Base-by-base conservation (phyloP, 2,797 vertebrate species). In the Tragopan temminckii region DNA sequence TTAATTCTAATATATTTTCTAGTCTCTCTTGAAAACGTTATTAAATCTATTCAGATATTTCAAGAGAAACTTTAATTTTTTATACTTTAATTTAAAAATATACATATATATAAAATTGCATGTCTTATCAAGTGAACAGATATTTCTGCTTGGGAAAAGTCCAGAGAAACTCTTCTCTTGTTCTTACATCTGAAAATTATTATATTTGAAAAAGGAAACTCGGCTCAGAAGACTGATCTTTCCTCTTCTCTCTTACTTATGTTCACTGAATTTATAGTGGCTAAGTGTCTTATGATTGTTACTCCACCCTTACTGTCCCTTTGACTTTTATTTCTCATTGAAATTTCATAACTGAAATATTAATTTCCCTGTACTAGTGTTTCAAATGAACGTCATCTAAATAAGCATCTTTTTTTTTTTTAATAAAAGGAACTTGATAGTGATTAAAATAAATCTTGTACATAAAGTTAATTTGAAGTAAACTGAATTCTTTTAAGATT, bases 121-220 rank as follows among this genome's bases (percentile, higher is more conserved):
- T 58, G 6, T 45, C 88, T 80, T 85, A 31, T 77, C 45, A 58
- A 72, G 46, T 27, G 23, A 80, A 70, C 23, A n/a, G 52, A 57
- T 59, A 71, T 31, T 10, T 70, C 43, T 62, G 14, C 62, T 61
- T 80, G 33, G 10, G 57, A 61, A 69, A 84, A 85, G 53, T 58
- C 45, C 25, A 75, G 27, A 13, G 55, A 78, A 86, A 92, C 13
- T 6, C 6, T 63, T 19, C 25, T 25, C 18, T 81, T 48, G 8
- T 45, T 95, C 27, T 79, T 81, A 40, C 18, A 10, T 94, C 57
- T 90, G 63, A 86, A 62, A 64, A 87, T n/a, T 72, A 63, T 77
- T 42, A 48, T 21, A 43, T 88, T 24, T 61, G 18, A 61, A 80
- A 78, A 33, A 13, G 13, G 25, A 86, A 81, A 59, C 7, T 27